A percentile compares a stretch with the other conserved stretches of the same genome.
Conservation (phyloP, 2,888 invertebrate species). For the Clanis bilineata region DNA sequence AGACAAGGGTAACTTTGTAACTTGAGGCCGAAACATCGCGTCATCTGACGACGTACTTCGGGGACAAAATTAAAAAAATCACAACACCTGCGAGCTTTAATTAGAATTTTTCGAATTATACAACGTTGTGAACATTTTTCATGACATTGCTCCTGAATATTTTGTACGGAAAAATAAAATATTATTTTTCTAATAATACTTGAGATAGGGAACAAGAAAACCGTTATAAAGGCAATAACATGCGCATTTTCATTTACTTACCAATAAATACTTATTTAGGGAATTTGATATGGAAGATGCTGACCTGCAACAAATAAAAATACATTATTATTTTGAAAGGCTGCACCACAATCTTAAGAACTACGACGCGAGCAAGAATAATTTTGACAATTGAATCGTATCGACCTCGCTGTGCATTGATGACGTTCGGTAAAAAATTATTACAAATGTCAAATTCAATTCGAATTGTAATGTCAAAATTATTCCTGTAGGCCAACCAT, state of each 20-base stretch:
- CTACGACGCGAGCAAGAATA: too few species aligned
- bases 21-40: slow-evolving; percentile 57
- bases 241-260: neutral
- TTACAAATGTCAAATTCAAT: too few species aligned
- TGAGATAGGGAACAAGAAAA: neutral
- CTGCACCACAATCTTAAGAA: too few species aligned
- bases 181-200: neutral
- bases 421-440: too few species aligned
- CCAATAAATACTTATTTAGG: neutral
- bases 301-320: slow-evolving; percentile 14
- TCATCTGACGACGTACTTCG: slow-evolving; percentile 69
- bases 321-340: neutral
- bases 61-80: slow-evolving; percentile 72
- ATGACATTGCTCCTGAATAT: slow-evolving; percentile 43
- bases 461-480: too few species aligned
- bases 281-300: neutral
- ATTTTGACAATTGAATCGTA: too few species aligned
- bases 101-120: slow-evolving; percentile 79
- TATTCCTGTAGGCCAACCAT: too few species aligned
- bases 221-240: neutral
- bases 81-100: slow-evolving; percentile 74
- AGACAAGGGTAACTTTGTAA: slow-evolving; percentile 50
- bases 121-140: slow-evolving; percentile 45
- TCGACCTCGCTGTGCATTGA: too few species aligned
- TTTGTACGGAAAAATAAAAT: slow-evolving; percentile 30